Evolutionary conservation across 2,888 invertebrate species (phyloP).

Genomic region (Philonicus albiceps): DNA sequence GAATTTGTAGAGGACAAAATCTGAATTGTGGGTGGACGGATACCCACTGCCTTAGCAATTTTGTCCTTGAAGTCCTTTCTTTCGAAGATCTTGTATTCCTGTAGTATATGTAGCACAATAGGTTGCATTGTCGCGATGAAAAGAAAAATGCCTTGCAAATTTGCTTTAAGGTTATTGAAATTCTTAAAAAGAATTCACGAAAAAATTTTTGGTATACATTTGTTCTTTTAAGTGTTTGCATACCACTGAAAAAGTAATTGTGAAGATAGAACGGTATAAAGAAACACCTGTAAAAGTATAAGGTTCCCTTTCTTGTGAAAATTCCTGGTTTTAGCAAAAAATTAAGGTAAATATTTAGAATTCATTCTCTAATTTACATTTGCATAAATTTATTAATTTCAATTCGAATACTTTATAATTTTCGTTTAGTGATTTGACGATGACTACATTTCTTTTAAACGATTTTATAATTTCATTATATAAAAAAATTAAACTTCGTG

Average conservation of each 20-base stretch:
- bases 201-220: not conserved
- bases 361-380: no score
- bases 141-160: not conserved
- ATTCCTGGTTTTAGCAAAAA: no score
- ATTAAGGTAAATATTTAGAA: no score
- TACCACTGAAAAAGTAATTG: not conserved
- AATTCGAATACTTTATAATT: no score
- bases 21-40: not conserved
- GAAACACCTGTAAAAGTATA: no score
- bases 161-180: not conserved
- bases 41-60: not conserved
- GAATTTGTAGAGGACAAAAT: not conserved
- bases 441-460: no score
- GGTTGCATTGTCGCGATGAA: not conserved
- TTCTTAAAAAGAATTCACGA: not conserved
- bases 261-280: not conserved
- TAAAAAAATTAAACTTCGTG: no score
- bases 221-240: not conserved
- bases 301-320: no score
- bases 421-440: no score
- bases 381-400: no score
- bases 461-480: no score
- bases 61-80: not conserved
- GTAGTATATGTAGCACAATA: not conserved
- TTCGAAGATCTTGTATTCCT: not conserved